Evolutionary conservation across 2,888 invertebrate species (phyloP), one percentile per base, ranked within the genome.

Genomic region (Pristionchus mayeri): DNA sequence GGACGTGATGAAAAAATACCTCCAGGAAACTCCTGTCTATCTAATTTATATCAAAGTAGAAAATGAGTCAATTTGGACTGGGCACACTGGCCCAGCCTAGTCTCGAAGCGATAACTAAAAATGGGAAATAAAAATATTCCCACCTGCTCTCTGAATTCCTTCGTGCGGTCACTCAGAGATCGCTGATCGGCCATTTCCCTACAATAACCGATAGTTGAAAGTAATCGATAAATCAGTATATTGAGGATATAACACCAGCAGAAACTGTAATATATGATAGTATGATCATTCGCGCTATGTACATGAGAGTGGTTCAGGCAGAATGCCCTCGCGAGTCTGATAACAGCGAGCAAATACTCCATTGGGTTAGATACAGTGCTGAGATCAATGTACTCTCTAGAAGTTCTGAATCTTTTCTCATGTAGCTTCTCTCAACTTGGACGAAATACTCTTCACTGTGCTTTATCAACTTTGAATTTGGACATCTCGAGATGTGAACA

Each of bases 381-480:
- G 54, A 54, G 54, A 21, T 54, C 54, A 21, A 18, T n/a, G n/a
- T 7, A 57, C 57, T 57, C 57, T 18, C n/a, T n/a, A n/a, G n/a
- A n/a, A n/a, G n/a, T n/a, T n/a, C n/a, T n/a, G n/a, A n/a, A n/a
- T 57, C 3, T 57, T 24, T 24, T 7, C 57, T n/a, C n/a, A 21
- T 3, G 3, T 54, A 1, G n/a, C n/a, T 54, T 54, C 54, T 3
- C 3, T 7, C 18, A n/a, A n/a, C n/a, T 54, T 54, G 24, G n/a
- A 24, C 21, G n/a, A 21, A 21, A 4, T n/a, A n/a, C 21, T 57
- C 24, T 18, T 57, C 24, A 24, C 0, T 24, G 57, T 9, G 2
- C 37, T 67, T 67, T 67, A 67, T 67, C 37, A 67, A 67, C 34
- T 67, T 67, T n/a, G 40, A 67, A 67, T 37, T 37, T n/a, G 37